phyloP scores from a whole-genome alignment of 2,113 vertebrate genomes.

The Xyrauchen texanus region DNA sequence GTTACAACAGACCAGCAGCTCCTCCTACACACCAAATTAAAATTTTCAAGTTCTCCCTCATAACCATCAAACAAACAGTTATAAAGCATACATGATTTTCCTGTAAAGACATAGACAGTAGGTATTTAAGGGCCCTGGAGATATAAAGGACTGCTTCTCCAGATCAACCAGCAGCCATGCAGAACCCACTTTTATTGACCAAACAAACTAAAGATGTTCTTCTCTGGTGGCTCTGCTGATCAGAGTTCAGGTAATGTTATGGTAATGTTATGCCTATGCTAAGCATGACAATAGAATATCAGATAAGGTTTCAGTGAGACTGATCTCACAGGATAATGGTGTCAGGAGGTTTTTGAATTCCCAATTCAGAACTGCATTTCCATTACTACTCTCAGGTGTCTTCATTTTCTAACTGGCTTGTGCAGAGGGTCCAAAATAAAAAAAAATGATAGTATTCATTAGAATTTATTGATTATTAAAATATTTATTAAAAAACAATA shows the following conservation, averaged over 20 bases:
- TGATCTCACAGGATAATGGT: no score
- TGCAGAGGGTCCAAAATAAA: no score
- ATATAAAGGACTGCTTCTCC: slow-evolving; percentile 70
- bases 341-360: no score
- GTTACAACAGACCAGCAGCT: not conserved
- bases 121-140: slow-evolving; percentile 6
- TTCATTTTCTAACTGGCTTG: no score
- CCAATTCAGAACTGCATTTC: no score
- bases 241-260: not conserved
- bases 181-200: slow-evolving; percentile 30
- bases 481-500: no score
- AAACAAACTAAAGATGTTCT: slow-evolving; percentile 33
- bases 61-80: not conserved
- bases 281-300: slow-evolving; percentile 42
- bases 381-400: no score
- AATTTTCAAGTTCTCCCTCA: not conserved
- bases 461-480: no score
- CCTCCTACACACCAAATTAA: not conserved
- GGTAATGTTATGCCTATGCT: slow-evolving; percentile 51
- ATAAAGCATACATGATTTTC: not conserved
- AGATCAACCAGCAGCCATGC: slow-evolving; percentile 65
- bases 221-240: slow-evolving; percentile 66
- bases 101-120: not conserved
- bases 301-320: not conserved
- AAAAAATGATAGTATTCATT: no score